Percentiles rank a stretch among this genome's conserved stretches.
Conservation (phyloP, 2,888 invertebrate species). For the Alentia gelatinosa region DNA sequence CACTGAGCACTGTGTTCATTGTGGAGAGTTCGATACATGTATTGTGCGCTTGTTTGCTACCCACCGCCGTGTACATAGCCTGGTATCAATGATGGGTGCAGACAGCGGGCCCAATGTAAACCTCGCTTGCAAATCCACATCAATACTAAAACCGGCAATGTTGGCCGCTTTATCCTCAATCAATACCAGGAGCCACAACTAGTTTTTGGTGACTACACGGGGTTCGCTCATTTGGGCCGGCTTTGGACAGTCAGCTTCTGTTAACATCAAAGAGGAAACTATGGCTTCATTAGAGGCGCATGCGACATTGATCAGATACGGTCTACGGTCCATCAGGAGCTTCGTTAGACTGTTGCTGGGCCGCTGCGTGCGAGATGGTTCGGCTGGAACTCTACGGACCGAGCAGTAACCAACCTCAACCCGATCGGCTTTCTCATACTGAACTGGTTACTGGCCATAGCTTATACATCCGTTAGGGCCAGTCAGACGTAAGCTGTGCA, state of each 20-base stretch:
- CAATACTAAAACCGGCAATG: background rate
- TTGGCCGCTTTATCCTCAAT: background rate
- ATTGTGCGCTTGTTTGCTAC: background rate
- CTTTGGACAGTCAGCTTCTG: background rate
- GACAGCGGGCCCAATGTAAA: background rate
- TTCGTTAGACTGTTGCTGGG: background rate
- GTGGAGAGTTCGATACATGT: background rate
- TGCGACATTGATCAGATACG: background rate
- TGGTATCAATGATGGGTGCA: background rate
- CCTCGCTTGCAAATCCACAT: background rate
- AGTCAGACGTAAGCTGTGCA: too few relatives aligned
- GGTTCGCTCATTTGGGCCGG: background rate
- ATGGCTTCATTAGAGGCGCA: background rate
- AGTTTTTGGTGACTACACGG: background rate
- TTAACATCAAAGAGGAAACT: background rate
- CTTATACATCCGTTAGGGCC: too few relatives aligned
- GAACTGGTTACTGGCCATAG: background rate
- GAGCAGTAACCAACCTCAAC: background rate
- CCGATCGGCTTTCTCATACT: background rate
- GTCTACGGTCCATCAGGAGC: background rate
- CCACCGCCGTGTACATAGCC: background rate
- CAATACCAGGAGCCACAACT: background rate
- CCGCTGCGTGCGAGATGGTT: background rate
- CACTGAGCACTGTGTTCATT: too few relatives aligned
- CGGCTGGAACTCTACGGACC: background rate